These are phyloP conservation scores for Hoplostethus mediterraneus DNA, from an alignment of 2,797 vertebrate genomes.

Conservation along the genomic window DNA sequence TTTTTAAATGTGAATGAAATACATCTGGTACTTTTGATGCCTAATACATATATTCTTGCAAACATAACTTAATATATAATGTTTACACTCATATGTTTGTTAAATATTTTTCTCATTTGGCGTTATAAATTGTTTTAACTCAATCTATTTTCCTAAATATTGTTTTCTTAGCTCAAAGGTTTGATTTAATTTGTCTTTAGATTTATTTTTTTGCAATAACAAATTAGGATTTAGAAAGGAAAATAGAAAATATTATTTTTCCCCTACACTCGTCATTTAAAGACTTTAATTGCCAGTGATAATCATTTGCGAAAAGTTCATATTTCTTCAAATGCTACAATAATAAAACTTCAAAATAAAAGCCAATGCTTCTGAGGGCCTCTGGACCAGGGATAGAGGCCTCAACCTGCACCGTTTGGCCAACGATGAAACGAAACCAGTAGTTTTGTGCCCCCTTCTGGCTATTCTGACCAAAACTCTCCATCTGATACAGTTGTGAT, in stretches of 20 bases:
- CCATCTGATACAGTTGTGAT: constrained; percentile 49
- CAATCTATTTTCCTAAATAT: too few relatives aligned
- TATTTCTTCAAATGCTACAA: background rate
- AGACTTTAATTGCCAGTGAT: too few relatives aligned
- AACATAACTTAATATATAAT: too few relatives aligned
- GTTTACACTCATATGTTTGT: too few relatives aligned
- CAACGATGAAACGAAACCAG: constrained; percentile 52
- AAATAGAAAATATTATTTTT: too few relatives aligned
- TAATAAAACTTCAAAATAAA: background rate
- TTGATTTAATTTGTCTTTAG: too few relatives aligned
- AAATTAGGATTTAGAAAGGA: too few relatives aligned
- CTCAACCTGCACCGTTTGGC: constrained; percentile 24
- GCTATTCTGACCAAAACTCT: constrained; percentile 69
- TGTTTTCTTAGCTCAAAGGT: too few relatives aligned
- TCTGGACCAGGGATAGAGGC: constrained; percentile 35
- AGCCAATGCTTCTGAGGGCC: background rate
- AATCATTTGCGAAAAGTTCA: background rate
- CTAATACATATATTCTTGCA: background rate
- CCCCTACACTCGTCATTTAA: too few relatives aligned
- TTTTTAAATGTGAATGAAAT: background rate
- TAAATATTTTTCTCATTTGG: too few relatives aligned
- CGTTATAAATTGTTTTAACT: too few relatives aligned
- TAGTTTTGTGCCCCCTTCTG: constrained; percentile 93
- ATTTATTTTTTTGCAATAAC: too few relatives aligned
- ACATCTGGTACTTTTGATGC: background rate